These are phyloP conservation scores for Temnothorax nylanderi DNA, from an alignment of 1,140 invertebrate species.

Conservation along the genomic window DNA sequence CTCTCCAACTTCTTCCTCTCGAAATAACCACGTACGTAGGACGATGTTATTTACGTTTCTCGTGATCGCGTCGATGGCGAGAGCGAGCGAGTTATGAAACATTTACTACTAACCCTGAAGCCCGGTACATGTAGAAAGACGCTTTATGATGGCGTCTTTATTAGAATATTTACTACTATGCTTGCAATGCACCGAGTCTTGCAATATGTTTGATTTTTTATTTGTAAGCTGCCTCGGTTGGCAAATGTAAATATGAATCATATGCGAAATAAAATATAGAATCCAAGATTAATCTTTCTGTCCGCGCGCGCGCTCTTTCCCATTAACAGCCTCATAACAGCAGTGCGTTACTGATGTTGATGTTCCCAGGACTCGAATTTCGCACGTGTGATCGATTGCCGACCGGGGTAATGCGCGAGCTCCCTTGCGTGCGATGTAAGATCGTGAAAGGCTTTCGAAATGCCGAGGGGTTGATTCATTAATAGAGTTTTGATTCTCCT, in stretches of 20 bases:
- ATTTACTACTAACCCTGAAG: conserved; percentile 16
- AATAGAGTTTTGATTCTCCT: conserved; percentile 74
- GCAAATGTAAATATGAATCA: neutral
- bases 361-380: conserved; percentile 47
- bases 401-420: conserved; percentile 52
- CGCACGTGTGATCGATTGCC: conserved; percentile 56
- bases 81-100: conserved; percentile 41
- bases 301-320: neutral
- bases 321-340: conserved; percentile 13
- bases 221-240: neutral
- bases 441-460: conserved; percentile 63
- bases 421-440: conserved; percentile 66
- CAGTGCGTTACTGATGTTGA: conserved; percentile 19
- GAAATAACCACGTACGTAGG: conserved; percentile 54
- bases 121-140: neutral
- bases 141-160: conserved; percentile 6
- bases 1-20: conserved; percentile 40
- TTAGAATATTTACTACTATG: neutral
- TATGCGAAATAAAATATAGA: conserved; percentile 4
- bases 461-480: conserved; percentile 74
- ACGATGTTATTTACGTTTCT: conserved; percentile 54
- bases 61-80: conserved; percentile 47
- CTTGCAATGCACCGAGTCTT: neutral
- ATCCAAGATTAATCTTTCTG: neutral
- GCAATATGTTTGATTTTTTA: neutral